Percentiles rank a stretch among this genome's conserved stretches.
phyloP scores from a whole-genome alignment of 1,140 invertebrate species.

The Dysdera silvatica region DNA sequence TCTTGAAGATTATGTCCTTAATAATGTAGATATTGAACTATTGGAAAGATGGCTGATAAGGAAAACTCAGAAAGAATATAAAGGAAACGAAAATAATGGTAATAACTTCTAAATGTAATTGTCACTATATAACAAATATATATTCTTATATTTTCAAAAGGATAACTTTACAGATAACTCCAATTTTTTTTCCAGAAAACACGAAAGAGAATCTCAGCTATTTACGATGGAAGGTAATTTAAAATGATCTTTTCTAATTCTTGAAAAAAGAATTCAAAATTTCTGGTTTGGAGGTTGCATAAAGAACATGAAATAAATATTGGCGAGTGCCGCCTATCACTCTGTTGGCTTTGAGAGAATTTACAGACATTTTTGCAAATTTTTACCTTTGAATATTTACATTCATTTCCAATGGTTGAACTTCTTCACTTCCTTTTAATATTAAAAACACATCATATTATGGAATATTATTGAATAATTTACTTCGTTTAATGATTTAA shows the following conservation, averaged over 20 bases:
- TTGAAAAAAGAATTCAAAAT: background rate
- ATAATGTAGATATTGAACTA: slow-evolving; percentile 51
- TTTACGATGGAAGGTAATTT: slow-evolving; percentile 50
- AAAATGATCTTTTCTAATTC: background rate
- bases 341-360: no score
- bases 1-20: slow-evolving; percentile 51
- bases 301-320: no score
- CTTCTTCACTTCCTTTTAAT: no score
- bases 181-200: slow-evolving; percentile 32
- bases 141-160: background rate
- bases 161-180: background rate
- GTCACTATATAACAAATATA: background rate
- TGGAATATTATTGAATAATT: no score
- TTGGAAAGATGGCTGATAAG: slow-evolving; percentile 55
- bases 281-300: no score
- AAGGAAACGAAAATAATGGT: slow-evolving; percentile 7
- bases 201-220: slow-evolving; percentile 48
- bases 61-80: slow-evolving; percentile 44
- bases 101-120: background rate
- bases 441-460: no score
- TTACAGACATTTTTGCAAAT: no score
- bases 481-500: no score
- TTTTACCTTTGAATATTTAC: no score
- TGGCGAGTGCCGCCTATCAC: no score
- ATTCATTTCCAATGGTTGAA: no score